phyloP scores from a whole-genome alignment of 1,140 invertebrate genomes.

The Tigriopus japonicus region DNA sequence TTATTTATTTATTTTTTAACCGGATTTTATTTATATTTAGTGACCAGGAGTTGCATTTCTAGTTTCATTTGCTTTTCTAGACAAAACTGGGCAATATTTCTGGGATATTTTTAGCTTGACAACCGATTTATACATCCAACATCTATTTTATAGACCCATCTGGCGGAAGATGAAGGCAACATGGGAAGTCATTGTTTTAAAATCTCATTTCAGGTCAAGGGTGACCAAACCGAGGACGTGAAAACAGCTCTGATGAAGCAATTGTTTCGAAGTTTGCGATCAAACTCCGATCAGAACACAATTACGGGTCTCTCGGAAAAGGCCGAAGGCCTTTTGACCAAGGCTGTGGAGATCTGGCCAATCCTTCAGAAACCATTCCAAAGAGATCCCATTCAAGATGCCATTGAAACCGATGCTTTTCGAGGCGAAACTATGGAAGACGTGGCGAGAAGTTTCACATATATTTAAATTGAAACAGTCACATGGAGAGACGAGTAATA shows the following conservation, averaged over 20 bases:
- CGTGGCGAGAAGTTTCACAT: neutral
- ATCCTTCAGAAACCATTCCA: neutral
- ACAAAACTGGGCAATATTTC: too few species aligned
- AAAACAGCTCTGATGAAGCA: neutral
- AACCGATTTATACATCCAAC: too few species aligned
- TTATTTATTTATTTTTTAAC: too few species aligned
- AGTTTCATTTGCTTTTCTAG: too few species aligned
- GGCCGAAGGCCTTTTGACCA: neutral
- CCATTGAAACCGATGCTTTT: neutral
- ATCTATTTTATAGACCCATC: too few species aligned
- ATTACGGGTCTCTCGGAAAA: neutral
- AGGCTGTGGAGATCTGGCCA: neutral
- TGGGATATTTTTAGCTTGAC: too few species aligned
- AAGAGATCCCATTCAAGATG: neutral
- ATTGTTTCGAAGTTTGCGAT: neutral
- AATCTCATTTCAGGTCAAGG: neutral
- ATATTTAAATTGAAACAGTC: too few species aligned
- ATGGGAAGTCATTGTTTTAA: neutral
- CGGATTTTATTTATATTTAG: too few species aligned
- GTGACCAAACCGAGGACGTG: neutral
- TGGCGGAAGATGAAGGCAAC: too few species aligned
- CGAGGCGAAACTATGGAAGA: neutral
- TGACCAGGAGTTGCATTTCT: too few species aligned
- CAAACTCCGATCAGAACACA: neutral
- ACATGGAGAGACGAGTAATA: too few species aligned